Percentiles rank a stretch among this genome's conserved stretches.
Conservation (phyloP, 2,888 invertebrate genomes). For the Mantis religiosa region DNA sequence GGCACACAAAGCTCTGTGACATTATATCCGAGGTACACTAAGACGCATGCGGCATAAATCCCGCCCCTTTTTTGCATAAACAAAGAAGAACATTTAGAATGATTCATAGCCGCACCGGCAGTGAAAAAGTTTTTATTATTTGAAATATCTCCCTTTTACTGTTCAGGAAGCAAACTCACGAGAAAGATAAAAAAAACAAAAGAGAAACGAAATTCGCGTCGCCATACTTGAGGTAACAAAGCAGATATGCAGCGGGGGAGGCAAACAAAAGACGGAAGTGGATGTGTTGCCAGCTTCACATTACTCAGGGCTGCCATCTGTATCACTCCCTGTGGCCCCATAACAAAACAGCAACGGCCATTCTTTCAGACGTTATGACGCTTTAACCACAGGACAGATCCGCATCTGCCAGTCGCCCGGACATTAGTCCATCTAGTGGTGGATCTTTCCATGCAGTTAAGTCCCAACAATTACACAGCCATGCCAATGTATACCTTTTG, state of each 20-base stretch:
- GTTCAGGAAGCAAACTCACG: not conserved
- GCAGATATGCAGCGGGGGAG: not conserved
- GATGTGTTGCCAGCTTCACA: not conserved
- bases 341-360: not conserved
- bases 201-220: not conserved
- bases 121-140: not conserved
- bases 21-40: not conserved
- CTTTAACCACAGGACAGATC: not conserved
- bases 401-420: not conserved
- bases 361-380: not conserved
- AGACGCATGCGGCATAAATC: not conserved
- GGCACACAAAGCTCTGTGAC: not conserved
- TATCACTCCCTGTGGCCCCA: not conserved
- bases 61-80: not conserved
- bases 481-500: too few species aligned
- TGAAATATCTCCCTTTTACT: not conserved
- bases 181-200: not conserved
- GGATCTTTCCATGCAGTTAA: not conserved
- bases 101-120: not conserved
- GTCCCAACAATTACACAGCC: too few species aligned
- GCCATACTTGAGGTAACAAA: not conserved
- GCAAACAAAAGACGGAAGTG: not conserved
- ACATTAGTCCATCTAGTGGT: not conserved
- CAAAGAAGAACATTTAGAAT: not conserved
- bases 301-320: not conserved